Base-by-base conservation (phyloP, 2,113 vertebrate genomes). In the Hippolais icterina region DNA sequence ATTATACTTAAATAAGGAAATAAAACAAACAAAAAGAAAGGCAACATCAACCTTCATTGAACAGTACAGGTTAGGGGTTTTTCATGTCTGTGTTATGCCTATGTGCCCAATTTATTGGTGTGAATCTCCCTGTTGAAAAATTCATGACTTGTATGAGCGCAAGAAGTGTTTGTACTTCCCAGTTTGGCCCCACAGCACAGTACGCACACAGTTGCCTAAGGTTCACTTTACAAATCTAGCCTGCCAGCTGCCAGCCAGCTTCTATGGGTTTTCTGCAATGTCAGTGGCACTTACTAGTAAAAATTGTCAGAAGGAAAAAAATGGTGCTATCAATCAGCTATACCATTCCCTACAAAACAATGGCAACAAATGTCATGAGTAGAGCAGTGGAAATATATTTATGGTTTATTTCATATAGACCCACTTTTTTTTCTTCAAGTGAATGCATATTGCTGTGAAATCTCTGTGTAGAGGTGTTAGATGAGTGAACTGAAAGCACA, bases 401-500 rank as follows among this genome's bases (percentile, higher is more conserved):
- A 97, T 81, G 94, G 89, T 93, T 94, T 95, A 80, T 95, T 95
- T 93, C 2, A 10, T 96, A 95, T 83, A 97, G 97, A 95, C 94
- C 77, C 94, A 90, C 93, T 93, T 89, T 82, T 91, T 94, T 91
- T 94, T 92, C 89, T 96, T 93, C 90, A 96, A 96, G 91, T 81
- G 94, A 97, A 87, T 84, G 72, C 82, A 54, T 90, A 93, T 94
- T 97, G 91, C 95, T 96, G 77, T 96, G 90, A 97, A 98, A 94
- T 91, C 89, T 97, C 97, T 97, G 92, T 70, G 68, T 75, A 92
- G 96, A 97, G 97, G 98, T 98, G 97, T 98, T 96, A 96, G 93
- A 87, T 87, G 95, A 98, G 96, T 94, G 97, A 98, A 97, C 92
- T 93, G 95, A 98, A 98, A 98, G 89, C 91, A 96, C 83, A 97